Percentiles rank a stretch among this genome's conserved stretches.
phyloP scores from a whole-genome alignment of 2,797 vertebrate genomes.

The Leucoraja ocellata region DNA sequence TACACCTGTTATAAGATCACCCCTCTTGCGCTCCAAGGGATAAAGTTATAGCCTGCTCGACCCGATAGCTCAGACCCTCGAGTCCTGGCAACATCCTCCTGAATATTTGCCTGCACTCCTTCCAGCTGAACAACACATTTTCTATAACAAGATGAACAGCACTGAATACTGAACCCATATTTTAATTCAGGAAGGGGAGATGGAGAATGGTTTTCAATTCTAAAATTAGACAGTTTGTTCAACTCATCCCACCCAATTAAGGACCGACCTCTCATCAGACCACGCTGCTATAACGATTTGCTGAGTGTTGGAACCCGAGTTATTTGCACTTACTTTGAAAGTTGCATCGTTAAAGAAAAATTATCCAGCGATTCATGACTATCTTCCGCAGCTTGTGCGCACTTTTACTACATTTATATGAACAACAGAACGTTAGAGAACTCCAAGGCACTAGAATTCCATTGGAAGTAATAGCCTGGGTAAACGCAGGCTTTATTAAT shows the following conservation, averaged over 20 bases:
- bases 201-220: neutral
- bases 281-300: neutral
- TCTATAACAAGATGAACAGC: too few relatives aligned
- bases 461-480: too few relatives aligned
- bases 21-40: too few relatives aligned
- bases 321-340: neutral
- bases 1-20: too few relatives aligned
- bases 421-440: neutral
- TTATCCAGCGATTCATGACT: too few relatives aligned
- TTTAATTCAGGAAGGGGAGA: neutral
- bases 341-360: neutral
- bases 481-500: neutral
- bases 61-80: too few relatives aligned
- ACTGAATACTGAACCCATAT: neutral
- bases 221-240: neutral
- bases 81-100: too few relatives aligned
- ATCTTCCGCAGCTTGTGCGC: too few relatives aligned
- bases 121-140: too few relatives aligned
- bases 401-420: neutral
- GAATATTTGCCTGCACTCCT: too few relatives aligned
- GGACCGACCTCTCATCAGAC: neutral
- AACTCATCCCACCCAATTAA: neutral
- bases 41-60: too few relatives aligned
- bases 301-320: neutral
- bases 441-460: neutral